phyloP scores from a whole-genome alignment of 2,888 invertebrate genomes.

The Xylophagus ater region DNA sequence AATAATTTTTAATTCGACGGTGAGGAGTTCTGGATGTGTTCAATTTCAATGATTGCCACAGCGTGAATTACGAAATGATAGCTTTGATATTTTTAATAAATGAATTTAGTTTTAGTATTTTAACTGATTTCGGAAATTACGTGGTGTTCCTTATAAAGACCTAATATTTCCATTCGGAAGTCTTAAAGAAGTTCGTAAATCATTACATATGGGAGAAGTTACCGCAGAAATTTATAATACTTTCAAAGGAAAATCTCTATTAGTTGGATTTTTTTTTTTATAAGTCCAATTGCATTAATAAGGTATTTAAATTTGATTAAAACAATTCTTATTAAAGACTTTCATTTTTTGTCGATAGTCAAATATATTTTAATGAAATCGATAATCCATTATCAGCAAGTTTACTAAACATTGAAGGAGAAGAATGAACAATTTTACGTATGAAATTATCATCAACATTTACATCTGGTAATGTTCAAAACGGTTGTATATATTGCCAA shows the following conservation, averaged over 20 bases:
- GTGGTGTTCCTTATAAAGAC: constrained; percentile 26
- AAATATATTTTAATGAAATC: constrained; percentile 44
- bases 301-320: constrained; percentile 23
- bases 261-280: constrained; percentile 22
- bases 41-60: too few relatives aligned
- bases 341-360: constrained; percentile 45
- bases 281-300: constrained; percentile 18
- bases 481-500: constrained; percentile 37
- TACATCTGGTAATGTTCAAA: constrained; percentile 49
- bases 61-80: too few relatives aligned
- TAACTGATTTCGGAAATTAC: constrained; percentile 24
- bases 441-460: constrained; percentile 49
- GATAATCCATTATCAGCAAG: constrained; percentile 47
- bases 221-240: constrained; percentile 22
- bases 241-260: constrained; percentile 27
- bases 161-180: constrained; percentile 26
- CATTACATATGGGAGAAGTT: constrained; percentile 22
- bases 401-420: constrained; percentile 45
- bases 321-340: constrained; percentile 29
- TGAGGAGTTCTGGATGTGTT: too few relatives aligned
- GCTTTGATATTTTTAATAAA: too few relatives aligned
- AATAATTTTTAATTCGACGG: too few relatives aligned
- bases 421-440: constrained; percentile 49
- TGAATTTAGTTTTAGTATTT: too few relatives aligned
- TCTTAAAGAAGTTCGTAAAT: constrained; percentile 22